Percentiles rank a stretch among this genome's conserved stretches.
Conservation (phyloP, 2,888 invertebrate species). For the Hypena proboscidalis region DNA sequence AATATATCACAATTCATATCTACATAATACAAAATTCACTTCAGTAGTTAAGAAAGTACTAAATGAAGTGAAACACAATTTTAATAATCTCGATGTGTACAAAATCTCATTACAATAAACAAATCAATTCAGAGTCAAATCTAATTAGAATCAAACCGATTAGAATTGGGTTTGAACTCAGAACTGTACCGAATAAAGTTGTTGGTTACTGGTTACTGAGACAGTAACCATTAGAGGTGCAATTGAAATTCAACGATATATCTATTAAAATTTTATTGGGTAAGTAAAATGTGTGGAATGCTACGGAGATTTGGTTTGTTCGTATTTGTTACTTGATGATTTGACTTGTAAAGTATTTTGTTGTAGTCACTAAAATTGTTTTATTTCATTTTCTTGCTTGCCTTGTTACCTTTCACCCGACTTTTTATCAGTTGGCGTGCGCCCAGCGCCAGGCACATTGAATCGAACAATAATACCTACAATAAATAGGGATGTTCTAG, state of each 20-base stretch:
- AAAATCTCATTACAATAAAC: slow-evolving; percentile 1
- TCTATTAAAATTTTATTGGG: slow-evolving; percentile 25
- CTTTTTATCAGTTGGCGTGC: too few relatives aligned
- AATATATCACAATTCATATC: too few relatives aligned
- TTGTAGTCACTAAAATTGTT: background rate
- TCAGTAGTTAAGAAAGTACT: too few relatives aligned
- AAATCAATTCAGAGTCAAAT: slow-evolving; percentile 8
- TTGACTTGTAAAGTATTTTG: background rate
- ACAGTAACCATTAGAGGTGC: slow-evolving; percentile 17
- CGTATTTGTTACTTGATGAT: slow-evolving; percentile 3
- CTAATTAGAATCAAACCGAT: slow-evolving; percentile 6
- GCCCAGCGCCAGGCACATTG: too few relatives aligned
- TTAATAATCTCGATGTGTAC: background rate
- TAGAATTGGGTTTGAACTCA: slow-evolving; percentile 20
- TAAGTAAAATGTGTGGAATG: slow-evolving; percentile 26
- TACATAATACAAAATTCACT: too few relatives aligned
- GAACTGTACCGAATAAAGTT: slow-evolving; percentile 35
- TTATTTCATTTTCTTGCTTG: too few relatives aligned
- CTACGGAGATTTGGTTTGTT: slow-evolving; percentile 11
- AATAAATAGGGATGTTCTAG: too few relatives aligned
- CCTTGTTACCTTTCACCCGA: too few relatives aligned
- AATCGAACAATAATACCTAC: too few relatives aligned
- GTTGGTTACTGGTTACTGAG: slow-evolving; percentile 16
- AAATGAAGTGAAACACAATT: too few relatives aligned
- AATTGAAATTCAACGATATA: slow-evolving; percentile 32